Evolutionary conservation across 2,888 invertebrate species (phyloP), one percentile per base, ranked within the genome.

Genomic region (Dioctria rufipes): DNA sequence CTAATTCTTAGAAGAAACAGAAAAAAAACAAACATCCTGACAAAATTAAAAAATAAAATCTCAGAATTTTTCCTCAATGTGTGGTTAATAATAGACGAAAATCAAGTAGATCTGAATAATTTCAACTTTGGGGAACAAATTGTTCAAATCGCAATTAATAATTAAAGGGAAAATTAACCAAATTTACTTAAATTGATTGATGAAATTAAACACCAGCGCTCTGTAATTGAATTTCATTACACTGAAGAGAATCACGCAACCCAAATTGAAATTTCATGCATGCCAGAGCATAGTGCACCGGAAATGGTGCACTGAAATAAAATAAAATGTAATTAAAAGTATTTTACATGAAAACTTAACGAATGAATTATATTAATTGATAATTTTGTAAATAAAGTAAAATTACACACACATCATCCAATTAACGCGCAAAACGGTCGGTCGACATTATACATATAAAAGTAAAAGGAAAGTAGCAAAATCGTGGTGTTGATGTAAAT

Each of bases 301-400:
- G 25, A 25, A 25, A 25, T 25, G 25, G 25, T 25, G 25, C 25
- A 25, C 25, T 25, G 25, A 25, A 25, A 25, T 25, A 25, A 25
- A 25, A 69, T 49, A 37, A 69, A 13, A 42, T 69, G 69, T 69
- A 69, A 69, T 69, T 69, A 69, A 69, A 37, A 25, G 25, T 39
- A 69, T 25, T 49, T 5, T 51, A 69, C 51, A 39, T 51, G 69
- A 11, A 9, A 40, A 25, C 25, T 60, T 73, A 58, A 40, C 42
- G 51, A 73, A 42, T 58, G 8, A 6, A 37, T 42, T 58, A 13
- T 51, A 13, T 73, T 58, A 73, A 73, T 60, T 73, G 5, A 73
- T 58, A 40, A 73, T 58, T 73, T 73, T 73, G 73, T 73, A 73
- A 73, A 73, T 73, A 73, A 58, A 58, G 11, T 73, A 73, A 73